phyloP scores from a whole-genome alignment of 2,113 vertebrate genomes.

The Myotis yumanensis region DNA sequence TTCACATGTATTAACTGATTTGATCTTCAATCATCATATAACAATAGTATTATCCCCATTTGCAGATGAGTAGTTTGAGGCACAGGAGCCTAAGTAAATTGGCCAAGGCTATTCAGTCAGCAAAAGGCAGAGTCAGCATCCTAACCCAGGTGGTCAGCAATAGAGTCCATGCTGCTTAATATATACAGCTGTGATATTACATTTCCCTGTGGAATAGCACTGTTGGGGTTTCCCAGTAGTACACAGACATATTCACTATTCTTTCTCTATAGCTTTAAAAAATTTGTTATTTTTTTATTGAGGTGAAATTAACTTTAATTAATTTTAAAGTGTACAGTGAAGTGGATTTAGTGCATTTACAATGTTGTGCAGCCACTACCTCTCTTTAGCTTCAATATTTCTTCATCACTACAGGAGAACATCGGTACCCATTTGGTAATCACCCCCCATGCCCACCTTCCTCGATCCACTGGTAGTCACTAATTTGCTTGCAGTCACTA shows the following conservation, averaged over 20 bases:
- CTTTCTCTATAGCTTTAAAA: background rate
- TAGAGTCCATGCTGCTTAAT: background rate
- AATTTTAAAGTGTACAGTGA: background rate
- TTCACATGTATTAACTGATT: background rate
- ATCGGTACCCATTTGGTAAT: background rate
- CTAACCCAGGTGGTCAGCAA: background rate
- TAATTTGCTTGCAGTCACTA: background rate
- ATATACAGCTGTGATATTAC: fast-evolving
- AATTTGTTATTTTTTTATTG: background rate
- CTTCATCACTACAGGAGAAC: background rate
- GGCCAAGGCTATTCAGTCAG: background rate
- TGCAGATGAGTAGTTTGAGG: background rate
- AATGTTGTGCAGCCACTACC: too few species aligned
- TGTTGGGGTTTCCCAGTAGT: background rate
- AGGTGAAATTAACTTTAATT: background rate
- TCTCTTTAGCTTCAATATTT: background rate
- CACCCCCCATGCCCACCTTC: background rate
- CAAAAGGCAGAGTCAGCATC: background rate
- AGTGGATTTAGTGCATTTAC: background rate
- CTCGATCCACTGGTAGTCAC: background rate
- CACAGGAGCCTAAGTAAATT: background rate
- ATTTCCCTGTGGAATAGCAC: background rate
- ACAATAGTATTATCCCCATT: background rate
- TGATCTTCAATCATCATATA: background rate
- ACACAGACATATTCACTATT: background rate